Evolutionary conservation across 1,140 invertebrate species (phyloP).

Genomic region (Drosophila grimshawi): DNA sequence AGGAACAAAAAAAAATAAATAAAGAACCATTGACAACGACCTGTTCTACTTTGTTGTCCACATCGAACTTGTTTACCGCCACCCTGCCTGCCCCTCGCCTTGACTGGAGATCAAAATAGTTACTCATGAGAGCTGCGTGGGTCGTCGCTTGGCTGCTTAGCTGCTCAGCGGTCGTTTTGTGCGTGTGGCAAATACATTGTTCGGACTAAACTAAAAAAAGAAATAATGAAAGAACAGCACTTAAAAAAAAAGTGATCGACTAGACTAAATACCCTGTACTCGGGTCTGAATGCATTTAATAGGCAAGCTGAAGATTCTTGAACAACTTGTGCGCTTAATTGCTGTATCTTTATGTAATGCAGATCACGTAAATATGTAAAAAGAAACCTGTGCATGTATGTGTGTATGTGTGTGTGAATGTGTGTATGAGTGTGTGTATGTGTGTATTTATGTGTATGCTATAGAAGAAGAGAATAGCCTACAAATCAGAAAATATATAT

Average conservation of each 20-base stretch:
- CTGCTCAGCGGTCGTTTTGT: constrained; percentile 9
- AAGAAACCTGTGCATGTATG: no score
- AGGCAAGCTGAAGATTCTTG: no score
- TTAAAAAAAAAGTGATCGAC: not conserved
- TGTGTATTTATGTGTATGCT: no score
- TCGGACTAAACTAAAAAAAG: not conserved
- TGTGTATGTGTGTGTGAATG: no score
- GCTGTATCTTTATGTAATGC: no score
- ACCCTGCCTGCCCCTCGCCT: not conserved
- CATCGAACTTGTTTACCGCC: constrained; percentile 21
- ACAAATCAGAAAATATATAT: no score
- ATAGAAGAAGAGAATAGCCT: no score
- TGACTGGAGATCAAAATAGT: constrained; percentile 22
- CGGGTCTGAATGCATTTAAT: no score
- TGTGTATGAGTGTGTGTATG: no score
- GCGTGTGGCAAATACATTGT: constrained; percentile 27
- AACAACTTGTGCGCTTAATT: no score
- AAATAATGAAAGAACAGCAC: not conserved
- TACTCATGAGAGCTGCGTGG: constrained; percentile 23
- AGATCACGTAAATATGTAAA: no score
- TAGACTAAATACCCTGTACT: not conserved
- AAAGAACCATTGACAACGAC: constrained; percentile 18
- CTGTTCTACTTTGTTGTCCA: constrained; percentile 22
- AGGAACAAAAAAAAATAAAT: constrained; percentile 1
- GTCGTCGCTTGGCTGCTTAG: not conserved